phyloP scores from a whole-genome alignment of 37 sponge, comb jelly and placozoan species.

The Axinella damicornis region DNA sequence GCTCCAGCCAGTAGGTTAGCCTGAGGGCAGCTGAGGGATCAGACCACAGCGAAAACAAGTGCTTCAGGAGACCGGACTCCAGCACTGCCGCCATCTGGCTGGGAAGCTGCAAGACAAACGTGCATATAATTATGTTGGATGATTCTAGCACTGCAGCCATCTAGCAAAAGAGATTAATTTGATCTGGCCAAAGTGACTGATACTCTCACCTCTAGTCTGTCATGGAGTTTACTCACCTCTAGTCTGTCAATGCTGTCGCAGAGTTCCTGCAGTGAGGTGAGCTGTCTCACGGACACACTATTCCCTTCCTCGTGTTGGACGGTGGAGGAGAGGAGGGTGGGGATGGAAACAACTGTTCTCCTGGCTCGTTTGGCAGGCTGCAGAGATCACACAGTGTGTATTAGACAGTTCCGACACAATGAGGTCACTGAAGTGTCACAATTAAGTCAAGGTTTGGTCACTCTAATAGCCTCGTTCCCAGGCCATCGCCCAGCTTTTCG shows the following conservation, averaged over 20 bases:
- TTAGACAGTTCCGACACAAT: too few species aligned
- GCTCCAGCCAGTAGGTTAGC: slow-evolving; percentile 53
- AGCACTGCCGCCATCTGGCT: slow-evolving; percentile 41
- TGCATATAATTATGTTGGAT: too few species aligned
- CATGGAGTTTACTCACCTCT: neutral
- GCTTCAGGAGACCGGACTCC: slow-evolving; percentile 31
- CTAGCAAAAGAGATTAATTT: too few species aligned
- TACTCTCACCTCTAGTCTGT: too few species aligned
- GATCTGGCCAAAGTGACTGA: too few species aligned
- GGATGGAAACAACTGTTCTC: neutral
- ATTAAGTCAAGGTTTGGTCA: too few species aligned
- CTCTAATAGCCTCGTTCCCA: too few species aligned
- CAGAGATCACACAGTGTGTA: too few species aligned
- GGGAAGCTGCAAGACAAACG: slow-evolving; percentile 29
- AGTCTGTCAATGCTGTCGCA: slow-evolving; percentile 26
- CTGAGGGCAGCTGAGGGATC: slow-evolving; percentile 39
- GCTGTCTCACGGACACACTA: neutral
- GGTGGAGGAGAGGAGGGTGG: neutral
- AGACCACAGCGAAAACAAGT: slow-evolving; percentile 24
- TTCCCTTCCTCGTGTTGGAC: neutral
- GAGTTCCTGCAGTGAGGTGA: slow-evolving; percentile 24
- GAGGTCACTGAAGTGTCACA: too few species aligned
- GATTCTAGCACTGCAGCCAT: too few species aligned
- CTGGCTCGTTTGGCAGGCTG: neutral
- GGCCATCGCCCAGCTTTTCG: too few species aligned